Conservation (phyloP, 2,797 vertebrate species). For the Loris lydekkerianus region DNA sequence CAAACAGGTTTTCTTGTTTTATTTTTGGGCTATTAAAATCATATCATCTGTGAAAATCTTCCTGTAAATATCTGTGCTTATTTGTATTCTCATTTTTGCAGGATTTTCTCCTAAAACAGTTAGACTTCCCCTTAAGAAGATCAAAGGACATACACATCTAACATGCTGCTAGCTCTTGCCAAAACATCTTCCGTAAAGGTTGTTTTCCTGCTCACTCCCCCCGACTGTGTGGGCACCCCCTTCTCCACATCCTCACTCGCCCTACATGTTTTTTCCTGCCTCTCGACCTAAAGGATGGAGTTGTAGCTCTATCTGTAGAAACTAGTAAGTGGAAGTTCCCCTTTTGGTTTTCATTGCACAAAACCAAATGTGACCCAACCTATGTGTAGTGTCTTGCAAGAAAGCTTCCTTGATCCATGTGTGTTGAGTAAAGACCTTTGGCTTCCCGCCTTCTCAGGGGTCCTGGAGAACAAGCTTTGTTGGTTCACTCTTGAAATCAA, state of each 20-base stretch:
- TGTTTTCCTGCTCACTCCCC: background rate
- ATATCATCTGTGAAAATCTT: background rate
- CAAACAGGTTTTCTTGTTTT: background rate
- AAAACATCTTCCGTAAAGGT: background rate
- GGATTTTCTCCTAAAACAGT: background rate
- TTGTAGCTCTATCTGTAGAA: constrained; percentile 9
- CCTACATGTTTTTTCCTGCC: constrained; percentile 41
- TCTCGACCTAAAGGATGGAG: background rate
- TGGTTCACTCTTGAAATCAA: background rate
- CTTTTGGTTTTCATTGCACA: constrained; percentile 66
- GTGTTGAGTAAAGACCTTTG: background rate
- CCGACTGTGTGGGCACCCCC: rapidly evolving
- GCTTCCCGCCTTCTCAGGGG: background rate
- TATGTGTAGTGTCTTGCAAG: background rate
- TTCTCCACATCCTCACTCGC: background rate
- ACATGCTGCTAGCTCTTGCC: background rate
- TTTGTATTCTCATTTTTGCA: background rate
- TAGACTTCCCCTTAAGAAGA: background rate
- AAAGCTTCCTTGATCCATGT: background rate
- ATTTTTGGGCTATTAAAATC: background rate
- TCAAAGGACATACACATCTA: background rate
- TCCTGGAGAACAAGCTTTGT: background rate
- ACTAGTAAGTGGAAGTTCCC: constrained; percentile 52
- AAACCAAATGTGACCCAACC: constrained; percentile 39
- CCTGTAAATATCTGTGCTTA: background rate